Evolutionary conservation across 2,797 vertebrate genomes (phyloP).

Genomic region (Arctocebus calabarensis): DNA sequence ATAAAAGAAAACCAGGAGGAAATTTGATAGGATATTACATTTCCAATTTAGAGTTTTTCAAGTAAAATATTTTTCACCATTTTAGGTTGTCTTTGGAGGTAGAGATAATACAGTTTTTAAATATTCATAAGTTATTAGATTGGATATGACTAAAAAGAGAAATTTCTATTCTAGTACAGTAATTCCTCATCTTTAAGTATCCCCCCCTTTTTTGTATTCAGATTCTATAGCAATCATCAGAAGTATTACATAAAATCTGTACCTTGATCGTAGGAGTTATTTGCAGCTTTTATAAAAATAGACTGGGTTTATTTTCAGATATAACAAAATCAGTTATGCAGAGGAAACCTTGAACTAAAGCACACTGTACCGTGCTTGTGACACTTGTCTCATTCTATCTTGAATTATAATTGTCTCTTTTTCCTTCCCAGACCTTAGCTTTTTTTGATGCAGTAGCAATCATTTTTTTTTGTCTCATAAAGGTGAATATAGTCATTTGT

Average conservation of each 20-base stretch:
- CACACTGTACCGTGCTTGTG: not conserved
- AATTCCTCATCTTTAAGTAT: not conserved
- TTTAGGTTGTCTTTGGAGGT: slow-evolving; percentile 38
- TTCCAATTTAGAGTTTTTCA: slow-evolving; percentile 51
- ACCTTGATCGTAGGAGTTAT: slow-evolving; percentile 5
- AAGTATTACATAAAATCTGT: not conserved
- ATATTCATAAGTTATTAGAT: not conserved
- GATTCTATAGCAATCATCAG: not conserved
- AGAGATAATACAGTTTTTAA: not conserved
- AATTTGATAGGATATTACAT: slow-evolving; percentile 40
- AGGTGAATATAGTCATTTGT: not conserved
- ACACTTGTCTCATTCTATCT: not conserved
- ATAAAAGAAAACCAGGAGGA: slow-evolving; percentile 34
- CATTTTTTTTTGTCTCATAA: slow-evolving; percentile 2
- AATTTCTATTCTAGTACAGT: not conserved
- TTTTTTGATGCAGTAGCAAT: not conserved
- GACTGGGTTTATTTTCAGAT: slow-evolving; percentile 34
- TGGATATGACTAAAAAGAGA: not conserved
- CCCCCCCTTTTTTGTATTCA: not conserved
- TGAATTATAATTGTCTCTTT: slow-evolving; percentile 6
- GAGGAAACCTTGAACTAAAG: not conserved
- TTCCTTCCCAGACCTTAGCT: not conserved
- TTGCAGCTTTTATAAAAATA: not conserved
- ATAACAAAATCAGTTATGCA: not conserved
- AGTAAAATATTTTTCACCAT: slow-evolving; percentile 33